Evolutionary conservation across 2,113 vertebrate genomes (phyloP), one percentile per base, ranked within the genome.

Genomic region (Rhagologus leucostigma): DNA sequence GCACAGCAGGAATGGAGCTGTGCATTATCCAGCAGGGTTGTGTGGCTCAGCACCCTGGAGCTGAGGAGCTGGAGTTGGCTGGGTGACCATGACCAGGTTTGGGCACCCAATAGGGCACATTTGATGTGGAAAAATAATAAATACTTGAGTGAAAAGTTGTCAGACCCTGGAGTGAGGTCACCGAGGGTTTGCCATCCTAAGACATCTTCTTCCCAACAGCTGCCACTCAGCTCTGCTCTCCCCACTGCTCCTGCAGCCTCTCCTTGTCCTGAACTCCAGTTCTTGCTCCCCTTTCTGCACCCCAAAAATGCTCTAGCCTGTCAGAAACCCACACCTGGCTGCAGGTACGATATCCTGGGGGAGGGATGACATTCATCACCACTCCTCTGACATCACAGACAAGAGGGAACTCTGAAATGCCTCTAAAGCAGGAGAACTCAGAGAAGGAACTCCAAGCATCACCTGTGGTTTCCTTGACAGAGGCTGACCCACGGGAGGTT

Each of bases 11-110:
- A 24, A n/a, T 6, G 13, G 50, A 69, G 44, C 49, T 64, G 32
- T 41, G 55, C 49, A 33, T 44, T 20, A 19, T 12, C 18, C 23
- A 39, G 59, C 0, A 0, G 9, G n/a, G 22, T 18, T 0, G 0
- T 10, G 18, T 1, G 26, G 39, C 76, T 91, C 35, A 68, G 53
- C 22, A 27, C n/a, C 2, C 47, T 13, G 55, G 29, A 41, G 59
- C 42, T 0, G 3, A n/a, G 20, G 13, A 67, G 8, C 0, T 56
- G 71, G 35, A 49, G 18, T 7, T 35, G 63, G 19, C 3, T 16
- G 5, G 7, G 35, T 35, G 27, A 30, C 10, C 24, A 16, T 17
- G 14, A 35, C 37, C 37, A 41, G 26, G 50, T 62, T 39, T 64
- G 49, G 22, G 20, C 19, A 78, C 13, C n/a, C 57, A 42, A 30